These are phyloP conservation scores for Drosophila neoperkinsi DNA, from an alignment of 2,888 invertebrate genomes.

Conservation along the genomic window DNA sequence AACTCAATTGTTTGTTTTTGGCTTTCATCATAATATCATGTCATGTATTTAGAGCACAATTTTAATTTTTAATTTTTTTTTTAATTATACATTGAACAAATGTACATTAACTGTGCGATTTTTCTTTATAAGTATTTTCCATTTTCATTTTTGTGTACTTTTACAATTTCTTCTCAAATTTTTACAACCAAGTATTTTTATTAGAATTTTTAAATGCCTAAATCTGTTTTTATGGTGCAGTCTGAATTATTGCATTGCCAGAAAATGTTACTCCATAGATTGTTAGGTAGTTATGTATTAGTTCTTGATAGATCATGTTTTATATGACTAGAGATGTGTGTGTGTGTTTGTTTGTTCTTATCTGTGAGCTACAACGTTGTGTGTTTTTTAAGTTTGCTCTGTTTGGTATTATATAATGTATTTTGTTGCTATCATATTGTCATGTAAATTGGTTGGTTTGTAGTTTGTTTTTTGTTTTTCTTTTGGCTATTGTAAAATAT, in stretches of 20 bases:
- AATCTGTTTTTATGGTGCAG: conserved; percentile 64
- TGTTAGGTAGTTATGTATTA: conserved; percentile 31
- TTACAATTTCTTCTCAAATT: conserved; percentile 36
- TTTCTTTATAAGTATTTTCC: conserved; percentile 31
- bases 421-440: conserved; percentile 70
- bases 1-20: conserved; percentile 17
- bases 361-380: conserved; percentile 35
- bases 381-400: conserved; percentile 7
- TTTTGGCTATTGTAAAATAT: conserved; percentile 68
- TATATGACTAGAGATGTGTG: conserved; percentile 29
- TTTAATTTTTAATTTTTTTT: not conserved
- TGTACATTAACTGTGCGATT: conserved; percentile 68
- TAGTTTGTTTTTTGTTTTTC: conserved; percentile 31
- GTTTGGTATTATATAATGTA: conserved; percentile 33
- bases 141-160: conserved; percentile 30
- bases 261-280: conserved; percentile 48
- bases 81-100: conserved; percentile 46
- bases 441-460: conserved; percentile 66
- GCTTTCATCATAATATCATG: conserved; percentile 60
- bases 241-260: conserved; percentile 72
- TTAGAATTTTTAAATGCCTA: conserved; percentile 62
- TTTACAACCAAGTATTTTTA: conserved; percentile 59
- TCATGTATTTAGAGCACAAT: conserved; percentile 59
- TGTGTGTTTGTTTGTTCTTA: conserved; percentile 3
- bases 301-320: conserved; percentile 12